Percentiles rank a stretch among this genome's conserved stretches.
Conservation (phyloP, 1,140 invertebrate genomes). For the Monochamus saltuarius region DNA sequence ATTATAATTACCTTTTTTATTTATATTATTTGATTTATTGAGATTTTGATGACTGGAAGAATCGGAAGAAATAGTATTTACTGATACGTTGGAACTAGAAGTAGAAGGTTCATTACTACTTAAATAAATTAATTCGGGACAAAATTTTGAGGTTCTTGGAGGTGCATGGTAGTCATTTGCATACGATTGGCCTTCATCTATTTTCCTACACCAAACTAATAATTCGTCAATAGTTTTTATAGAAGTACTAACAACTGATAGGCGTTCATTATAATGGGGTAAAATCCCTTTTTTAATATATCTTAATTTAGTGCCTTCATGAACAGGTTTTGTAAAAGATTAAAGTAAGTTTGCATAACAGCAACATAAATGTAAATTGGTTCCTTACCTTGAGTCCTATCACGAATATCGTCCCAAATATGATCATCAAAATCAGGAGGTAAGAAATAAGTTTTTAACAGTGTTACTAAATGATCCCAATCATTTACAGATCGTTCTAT, state of each 20-base stretch:
- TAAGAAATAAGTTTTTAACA: constrained; percentile 35
- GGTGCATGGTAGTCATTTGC: neutral
- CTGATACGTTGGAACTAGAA: neutral
- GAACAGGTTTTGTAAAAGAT: constrained; percentile 23
- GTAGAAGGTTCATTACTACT: constrained; percentile 1
- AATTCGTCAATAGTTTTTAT: constrained; percentile 11
- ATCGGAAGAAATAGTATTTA: neutral
- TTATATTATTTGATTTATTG: constrained; percentile 1
- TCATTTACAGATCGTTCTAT: constrained; percentile 16
- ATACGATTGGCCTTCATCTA: constrained; percentile 1
- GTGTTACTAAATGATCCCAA: constrained; percentile 31
- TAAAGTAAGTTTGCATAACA: constrained; percentile 39
- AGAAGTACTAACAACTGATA: constrained; percentile 5
- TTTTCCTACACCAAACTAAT: constrained; percentile 9
- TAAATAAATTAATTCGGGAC: constrained; percentile 1
- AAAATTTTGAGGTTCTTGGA: constrained; percentile 10
- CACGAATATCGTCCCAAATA: constrained; percentile 36
- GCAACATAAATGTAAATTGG: constrained; percentile 41
- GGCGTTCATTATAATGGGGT: constrained; percentile 9
- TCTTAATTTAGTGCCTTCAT: constrained; percentile 13
- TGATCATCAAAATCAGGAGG: constrained; percentile 40
- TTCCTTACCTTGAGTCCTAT: constrained; percentile 42
- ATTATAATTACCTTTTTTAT: neutral
- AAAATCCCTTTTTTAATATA: constrained; percentile 2
- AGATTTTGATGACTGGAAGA: neutral